Evolutionary conservation across 2,888 invertebrate species (phyloP).

Genomic region (Ochropleura leucogaster): DNA sequence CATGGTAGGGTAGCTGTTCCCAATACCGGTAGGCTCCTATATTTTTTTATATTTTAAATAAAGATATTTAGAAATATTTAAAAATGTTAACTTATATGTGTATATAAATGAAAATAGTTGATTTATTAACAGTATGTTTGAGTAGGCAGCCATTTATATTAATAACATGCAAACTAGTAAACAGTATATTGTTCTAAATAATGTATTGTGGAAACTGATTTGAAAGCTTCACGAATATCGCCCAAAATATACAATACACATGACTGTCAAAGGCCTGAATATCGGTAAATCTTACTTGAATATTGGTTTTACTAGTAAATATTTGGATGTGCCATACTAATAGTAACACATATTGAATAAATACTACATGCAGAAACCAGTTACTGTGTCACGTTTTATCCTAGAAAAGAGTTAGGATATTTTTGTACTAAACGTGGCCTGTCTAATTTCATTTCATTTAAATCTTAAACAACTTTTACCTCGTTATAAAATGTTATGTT

Average conservation of each 20-base stretch:
- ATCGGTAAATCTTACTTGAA: background rate
- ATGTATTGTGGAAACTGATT: constrained; percentile 23
- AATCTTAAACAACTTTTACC: too few relatives aligned
- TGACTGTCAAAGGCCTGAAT: background rate
- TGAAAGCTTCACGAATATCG: constrained; percentile 12
- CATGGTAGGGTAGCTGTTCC: too few relatives aligned
- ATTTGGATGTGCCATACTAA: background rate
- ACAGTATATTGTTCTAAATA: constrained; percentile 16
- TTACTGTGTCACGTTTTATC: background rate
- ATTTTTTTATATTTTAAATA: too few relatives aligned
- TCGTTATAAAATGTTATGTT: too few relatives aligned
- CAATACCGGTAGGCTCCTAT: too few relatives aligned
- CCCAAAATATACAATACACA: constrained; percentile 4
- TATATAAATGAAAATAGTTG: too few relatives aligned
- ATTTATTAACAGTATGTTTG: background rate
- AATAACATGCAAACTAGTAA: constrained; percentile 4
- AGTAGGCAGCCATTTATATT: background rate
- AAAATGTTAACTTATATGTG: too few relatives aligned
- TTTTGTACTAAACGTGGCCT: too few relatives aligned
- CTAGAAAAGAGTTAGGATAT: background rate
- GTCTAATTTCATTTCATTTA: too few relatives aligned
- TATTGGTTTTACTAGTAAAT: background rate
- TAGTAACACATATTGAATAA: background rate
- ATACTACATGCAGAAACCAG: background rate
- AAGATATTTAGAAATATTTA: too few relatives aligned